A percentile compares a stretch with the other conserved stretches of the same genome.
Conservation (phyloP, 2,888 invertebrate genomes). For the Machimus atricapillus region DNA sequence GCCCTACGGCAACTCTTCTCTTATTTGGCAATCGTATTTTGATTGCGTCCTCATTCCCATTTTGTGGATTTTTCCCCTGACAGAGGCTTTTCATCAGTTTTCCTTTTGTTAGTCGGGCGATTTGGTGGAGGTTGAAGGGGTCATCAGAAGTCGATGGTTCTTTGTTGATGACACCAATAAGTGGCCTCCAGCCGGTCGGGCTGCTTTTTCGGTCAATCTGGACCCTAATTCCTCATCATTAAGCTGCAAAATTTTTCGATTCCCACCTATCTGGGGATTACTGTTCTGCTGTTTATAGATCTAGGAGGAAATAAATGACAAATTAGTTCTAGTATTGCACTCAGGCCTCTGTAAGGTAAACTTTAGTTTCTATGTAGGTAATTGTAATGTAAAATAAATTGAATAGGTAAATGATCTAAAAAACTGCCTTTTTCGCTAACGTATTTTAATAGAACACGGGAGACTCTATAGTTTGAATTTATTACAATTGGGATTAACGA, state of each 20-base stretch:
- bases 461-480: no score
- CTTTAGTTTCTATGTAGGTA: no score
- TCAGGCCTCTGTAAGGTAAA: no score
- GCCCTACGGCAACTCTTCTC: not conserved
- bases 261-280: not conserved
- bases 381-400: no score
- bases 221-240: not conserved
- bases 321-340: not conserved
- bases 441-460: no score
- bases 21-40: not conserved
- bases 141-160: not conserved
- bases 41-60: conserved; percentile 5
- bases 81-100: not conserved
- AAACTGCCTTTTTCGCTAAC: no score
- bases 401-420: no score
- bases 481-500: no score
- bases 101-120: not conserved
- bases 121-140: not conserved
- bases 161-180: conserved; percentile 1
- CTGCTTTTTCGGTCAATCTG: not conserved
- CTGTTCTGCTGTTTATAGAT: not conserved
- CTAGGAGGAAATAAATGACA: not conserved
- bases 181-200: not conserved
- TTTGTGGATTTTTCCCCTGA: not conserved
- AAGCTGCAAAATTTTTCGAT: not conserved